Evolutionary conservation across 2,888 invertebrate species (phyloP), one percentile per base, ranked within the genome.

Genomic region (Philopedon plagiatum): DNA sequence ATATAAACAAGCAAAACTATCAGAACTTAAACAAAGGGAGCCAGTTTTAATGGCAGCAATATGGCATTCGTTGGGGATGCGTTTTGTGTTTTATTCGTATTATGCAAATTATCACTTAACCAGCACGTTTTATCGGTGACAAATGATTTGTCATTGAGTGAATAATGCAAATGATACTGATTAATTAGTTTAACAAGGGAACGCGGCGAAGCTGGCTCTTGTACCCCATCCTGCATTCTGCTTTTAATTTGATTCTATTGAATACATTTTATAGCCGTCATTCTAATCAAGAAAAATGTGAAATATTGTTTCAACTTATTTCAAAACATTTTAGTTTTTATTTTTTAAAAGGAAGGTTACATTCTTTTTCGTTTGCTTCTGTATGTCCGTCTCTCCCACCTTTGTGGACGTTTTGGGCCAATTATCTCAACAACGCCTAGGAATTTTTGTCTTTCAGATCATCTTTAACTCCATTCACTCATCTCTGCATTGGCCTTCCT

Each of bases 71-170:
- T 57, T 54, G 64, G 37, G 64, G 32, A 29, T 63, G 67, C 37
- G 68, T 72, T 72, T 72, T 61, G 67, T 72, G 72, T 72, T 72
- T 68, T 72, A 72, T 72, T 68, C 72, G 63, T 72, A 68, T 56
- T 68, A 72, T 72, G 72, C 63, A 72, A 72, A 72, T 72, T 62
- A 72, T 68, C 72, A 72, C 68, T 72, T 72, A 67, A 61, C 54
- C 37, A 49, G 39, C 57, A 68, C 58, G 57, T 62, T 60, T 64
- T 70, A 72, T 70, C 65, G 61, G 54, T 54, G 69, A 73, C 69
- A 70, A 73, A 68, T 73, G 72, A 68, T 72, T 58, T 72, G 63
- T 63, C 57, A 51, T 72, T 72, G 57, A 39, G 57, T 64, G 60
- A 73, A 69, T 65, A 64, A 65, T 73, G 61, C 62, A 70, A 73